Conservation (phyloP, 2,797 vertebrate genomes). For the Melanotaenia parkinsoni region DNA sequence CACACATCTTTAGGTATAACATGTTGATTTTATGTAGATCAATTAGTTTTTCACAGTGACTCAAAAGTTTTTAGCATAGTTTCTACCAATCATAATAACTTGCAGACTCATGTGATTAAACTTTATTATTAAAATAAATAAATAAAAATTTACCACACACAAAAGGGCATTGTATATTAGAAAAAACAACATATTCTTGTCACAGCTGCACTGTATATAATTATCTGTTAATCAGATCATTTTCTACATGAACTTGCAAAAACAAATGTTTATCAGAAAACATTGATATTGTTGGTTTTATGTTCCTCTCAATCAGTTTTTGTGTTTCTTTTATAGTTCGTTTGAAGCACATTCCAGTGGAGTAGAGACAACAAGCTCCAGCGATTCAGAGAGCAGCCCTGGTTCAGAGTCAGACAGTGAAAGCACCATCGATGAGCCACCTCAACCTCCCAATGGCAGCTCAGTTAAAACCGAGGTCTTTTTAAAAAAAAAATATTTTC, state of each 20-base stretch:
- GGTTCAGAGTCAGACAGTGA: constrained; percentile 89
- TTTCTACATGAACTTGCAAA: neutral
- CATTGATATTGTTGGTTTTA: neutral
- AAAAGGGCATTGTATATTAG: too few species aligned
- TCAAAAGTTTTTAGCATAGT: neutral
- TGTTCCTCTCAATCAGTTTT: neutral
- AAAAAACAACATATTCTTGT: neutral
- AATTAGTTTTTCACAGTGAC: neutral
- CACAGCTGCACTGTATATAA: neutral
- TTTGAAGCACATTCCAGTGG: constrained; percentile 87
- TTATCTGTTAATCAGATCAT: neutral
- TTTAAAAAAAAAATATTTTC: neutral
- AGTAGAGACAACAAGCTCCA: constrained; percentile 85
- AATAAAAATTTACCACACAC: neutral
- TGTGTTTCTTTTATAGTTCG: constrained; percentile 57
- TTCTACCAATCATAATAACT: neutral
- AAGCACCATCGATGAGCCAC: constrained; percentile 79
- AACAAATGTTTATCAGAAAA: neutral
- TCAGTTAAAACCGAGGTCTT: constrained; percentile 80
- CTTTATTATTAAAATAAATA: too few species aligned
- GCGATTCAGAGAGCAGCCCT: constrained; percentile 90
- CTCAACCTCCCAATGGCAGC: constrained; percentile 49
- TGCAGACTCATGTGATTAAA: neutral
- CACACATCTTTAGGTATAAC: neutral
- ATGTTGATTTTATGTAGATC: neutral